phyloP scores from a whole-genome alignment of 2,113 vertebrate genomes.

The Leucopsar rothschildi region DNA sequence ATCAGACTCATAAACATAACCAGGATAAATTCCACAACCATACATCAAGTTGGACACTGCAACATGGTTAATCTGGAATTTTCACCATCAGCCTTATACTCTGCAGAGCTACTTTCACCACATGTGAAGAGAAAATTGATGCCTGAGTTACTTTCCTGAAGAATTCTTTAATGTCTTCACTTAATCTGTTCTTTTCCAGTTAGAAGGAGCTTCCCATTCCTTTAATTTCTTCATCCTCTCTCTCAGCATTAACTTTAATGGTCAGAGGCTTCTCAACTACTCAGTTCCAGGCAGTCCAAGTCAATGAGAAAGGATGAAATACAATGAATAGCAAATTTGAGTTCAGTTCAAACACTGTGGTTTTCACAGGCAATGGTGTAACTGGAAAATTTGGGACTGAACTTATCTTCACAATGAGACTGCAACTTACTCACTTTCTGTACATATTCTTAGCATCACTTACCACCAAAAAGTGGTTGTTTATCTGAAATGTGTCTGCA shows the following conservation, averaged over 20 bases:
- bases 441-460: not conserved
- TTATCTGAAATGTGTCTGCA: not conserved
- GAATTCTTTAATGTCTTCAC: not conserved
- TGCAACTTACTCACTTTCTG: not conserved
- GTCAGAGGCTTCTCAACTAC: not conserved
- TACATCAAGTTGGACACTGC: not conserved
- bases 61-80: not conserved
- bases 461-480: not conserved
- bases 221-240: not conserved
- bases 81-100: not conserved
- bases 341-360: not conserved
- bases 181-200: not conserved
- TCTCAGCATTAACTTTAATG: not conserved
- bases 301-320: not conserved
- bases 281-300: not conserved
- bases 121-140: not conserved
- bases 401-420: not conserved
- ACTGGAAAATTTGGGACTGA: not conserved
- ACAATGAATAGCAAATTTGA: not conserved
- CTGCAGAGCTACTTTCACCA: not conserved
- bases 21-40: not conserved
- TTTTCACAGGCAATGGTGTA: not conserved
- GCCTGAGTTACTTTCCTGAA: not conserved
- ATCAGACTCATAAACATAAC: not conserved
- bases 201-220: not conserved